These are phyloP conservation scores for Spialia ferax DNA, from an alignment of 2,888 invertebrate genomes.

Conservation along the genomic window DNA sequence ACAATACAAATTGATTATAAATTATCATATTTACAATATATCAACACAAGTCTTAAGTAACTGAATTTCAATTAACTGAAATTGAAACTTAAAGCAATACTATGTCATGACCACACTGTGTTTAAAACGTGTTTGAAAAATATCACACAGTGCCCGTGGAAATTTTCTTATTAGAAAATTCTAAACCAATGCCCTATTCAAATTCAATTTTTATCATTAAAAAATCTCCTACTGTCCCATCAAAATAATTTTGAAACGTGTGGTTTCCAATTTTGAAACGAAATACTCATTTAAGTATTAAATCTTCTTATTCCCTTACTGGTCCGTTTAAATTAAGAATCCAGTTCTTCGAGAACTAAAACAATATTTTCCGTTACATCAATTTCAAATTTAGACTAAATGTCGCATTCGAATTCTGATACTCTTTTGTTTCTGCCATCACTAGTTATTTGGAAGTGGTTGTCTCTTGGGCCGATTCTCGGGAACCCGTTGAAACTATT, in stretches of 20 bases:
- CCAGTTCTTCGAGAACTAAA: conserved; percentile 1
- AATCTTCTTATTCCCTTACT: background rate
- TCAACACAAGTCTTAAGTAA: conserved; percentile 58
- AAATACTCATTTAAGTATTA: background rate
- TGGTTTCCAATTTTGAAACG: conserved; percentile 8
- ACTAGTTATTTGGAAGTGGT: conserved; percentile 76
- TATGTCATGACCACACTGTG: conserved; percentile 52
- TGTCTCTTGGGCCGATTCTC: conserved; percentile 72
- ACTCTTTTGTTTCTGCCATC: conserved; percentile 86
- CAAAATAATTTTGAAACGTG: background rate
- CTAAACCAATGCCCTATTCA: background rate
- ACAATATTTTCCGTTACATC: background rate
- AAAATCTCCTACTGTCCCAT: background rate
- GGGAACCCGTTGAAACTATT: conserved; percentile 84
- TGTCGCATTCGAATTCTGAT: conserved; percentile 89
- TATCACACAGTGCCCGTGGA: conserved; percentile 16
- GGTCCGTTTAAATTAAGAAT: background rate
- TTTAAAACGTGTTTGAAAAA: conserved; percentile 19
- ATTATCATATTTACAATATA: conserved; percentile 74
- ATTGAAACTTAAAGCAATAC: conserved; percentile 59
- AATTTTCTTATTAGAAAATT: background rate
- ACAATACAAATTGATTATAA: conserved; percentile 72
- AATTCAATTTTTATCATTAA: background rate
- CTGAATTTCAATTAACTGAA: conserved; percentile 58
- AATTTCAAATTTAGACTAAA: conserved; percentile 50